A percentile compares a stretch with the other conserved stretches of the same genome.
These are phyloP conservation scores for Aldrovandia affinis DNA, from an alignment of 2,797 vertebrate genomes.

Conservation along the genomic window DNA sequence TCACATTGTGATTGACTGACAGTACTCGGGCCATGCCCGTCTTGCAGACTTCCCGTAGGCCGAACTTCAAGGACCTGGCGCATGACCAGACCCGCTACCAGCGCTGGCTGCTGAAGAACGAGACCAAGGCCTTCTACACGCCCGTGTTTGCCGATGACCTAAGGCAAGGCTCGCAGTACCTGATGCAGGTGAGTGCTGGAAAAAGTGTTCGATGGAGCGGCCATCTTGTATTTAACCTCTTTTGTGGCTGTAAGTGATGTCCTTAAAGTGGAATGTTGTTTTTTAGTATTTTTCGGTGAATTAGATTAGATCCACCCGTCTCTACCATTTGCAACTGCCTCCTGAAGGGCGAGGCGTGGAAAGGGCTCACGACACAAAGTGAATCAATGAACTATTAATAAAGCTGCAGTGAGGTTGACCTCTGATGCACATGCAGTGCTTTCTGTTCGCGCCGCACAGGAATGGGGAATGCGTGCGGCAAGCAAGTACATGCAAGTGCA, in stretches of 20 bases:
- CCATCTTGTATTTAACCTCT: background rate
- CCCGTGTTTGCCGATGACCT: conserved; percentile 93
- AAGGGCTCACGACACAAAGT: background rate
- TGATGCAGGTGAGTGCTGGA: conserved; percentile 85
- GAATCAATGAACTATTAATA: background rate
- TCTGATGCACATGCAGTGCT: no score
- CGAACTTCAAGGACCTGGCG: conserved; percentile 91
- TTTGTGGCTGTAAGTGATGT: background rate
- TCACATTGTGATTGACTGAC: background rate
- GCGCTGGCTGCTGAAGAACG: conserved; percentile 92
- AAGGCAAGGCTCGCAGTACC: conserved; percentile 88
- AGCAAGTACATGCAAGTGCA: no score
- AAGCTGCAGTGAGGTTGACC: background rate
- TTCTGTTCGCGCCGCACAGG: no score
- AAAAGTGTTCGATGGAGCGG: no score
- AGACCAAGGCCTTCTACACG: conserved; percentile 95
- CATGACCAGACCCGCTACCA: conserved; percentile 88
- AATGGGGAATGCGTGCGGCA: no score
- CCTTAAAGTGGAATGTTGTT: background rate
- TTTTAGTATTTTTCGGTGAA: no score
- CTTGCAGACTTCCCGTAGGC: conserved; percentile 87
- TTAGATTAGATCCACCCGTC: no score
- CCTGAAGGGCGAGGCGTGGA: no score
- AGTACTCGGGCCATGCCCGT: no score
- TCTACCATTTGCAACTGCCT: no score